phyloP scores from a whole-genome alignment of 37 sponge, comb jelly and placozoan species.

The Halisarca cf. caerulea region DNA sequence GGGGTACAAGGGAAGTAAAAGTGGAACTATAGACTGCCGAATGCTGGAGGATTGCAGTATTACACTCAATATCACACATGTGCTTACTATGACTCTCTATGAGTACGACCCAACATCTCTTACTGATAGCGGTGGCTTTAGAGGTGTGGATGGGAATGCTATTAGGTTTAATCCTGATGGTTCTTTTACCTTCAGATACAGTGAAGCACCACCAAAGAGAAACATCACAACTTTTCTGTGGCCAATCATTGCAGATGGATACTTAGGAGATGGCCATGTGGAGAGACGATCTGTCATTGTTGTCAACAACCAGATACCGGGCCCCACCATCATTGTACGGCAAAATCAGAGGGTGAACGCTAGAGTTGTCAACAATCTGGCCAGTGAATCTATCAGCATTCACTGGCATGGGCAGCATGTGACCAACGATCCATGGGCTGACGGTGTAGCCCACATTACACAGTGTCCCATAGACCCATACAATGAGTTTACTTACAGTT shows the following conservation, averaged over 20 bases:
- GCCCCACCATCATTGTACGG: slow-evolving; percentile 4
- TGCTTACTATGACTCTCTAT: slow-evolving; percentile 23
- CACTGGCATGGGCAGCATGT: slow-evolving; percentile 91
- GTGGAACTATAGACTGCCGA: not conserved
- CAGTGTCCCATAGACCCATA: slow-evolving; percentile 65
- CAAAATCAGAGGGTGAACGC: not conserved
- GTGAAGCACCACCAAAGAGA: not conserved
- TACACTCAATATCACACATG: slow-evolving; percentile 17
- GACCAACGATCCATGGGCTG: slow-evolving; percentile 68
- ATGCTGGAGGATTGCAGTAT: not conserved
- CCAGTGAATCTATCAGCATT: slow-evolving; percentile 58
- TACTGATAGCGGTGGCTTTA: not conserved
- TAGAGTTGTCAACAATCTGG: slow-evolving; percentile 57
- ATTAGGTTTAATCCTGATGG: not conserved
- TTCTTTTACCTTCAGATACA: not conserved
- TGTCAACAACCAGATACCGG: slow-evolving; percentile 22
- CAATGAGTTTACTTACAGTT: slow-evolving; percentile 55
- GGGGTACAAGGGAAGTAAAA: too few species aligned
- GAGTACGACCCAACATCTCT: not conserved
- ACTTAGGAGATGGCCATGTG: not conserved
- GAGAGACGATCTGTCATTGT: slow-evolving; percentile 10
- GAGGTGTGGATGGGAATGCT: not conserved
- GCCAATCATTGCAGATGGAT: slow-evolving; percentile 9
- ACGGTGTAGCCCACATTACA: slow-evolving; percentile 72
- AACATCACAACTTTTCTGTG: not conserved